A percentile compares a stretch with the other conserved stretches of the same genome.
Evolutionary conservation across 2,113 vertebrate species (phyloP).

Genomic region (Perca fluviatilis): DNA sequence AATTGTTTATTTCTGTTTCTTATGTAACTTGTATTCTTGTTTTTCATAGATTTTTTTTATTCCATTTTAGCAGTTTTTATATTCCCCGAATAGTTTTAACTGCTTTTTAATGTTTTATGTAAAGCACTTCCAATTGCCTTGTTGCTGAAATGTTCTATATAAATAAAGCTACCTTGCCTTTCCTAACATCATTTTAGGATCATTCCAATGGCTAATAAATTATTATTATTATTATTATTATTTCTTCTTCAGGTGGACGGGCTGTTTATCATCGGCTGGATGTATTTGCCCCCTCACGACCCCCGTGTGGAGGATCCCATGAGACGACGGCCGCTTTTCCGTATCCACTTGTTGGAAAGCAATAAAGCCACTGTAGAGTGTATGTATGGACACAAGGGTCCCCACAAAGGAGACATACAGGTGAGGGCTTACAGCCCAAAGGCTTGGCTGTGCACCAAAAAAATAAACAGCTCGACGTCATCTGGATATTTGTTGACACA

Average conservation of each 20-base stretch:
- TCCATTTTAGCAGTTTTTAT: no score
- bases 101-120: no score
- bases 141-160: no score
- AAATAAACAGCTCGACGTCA: neutral
- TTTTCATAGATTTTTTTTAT: no score
- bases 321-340: conserved; percentile 95
- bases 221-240: no score
- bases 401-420: conserved; percentile 97
- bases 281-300: conserved; percentile 98
- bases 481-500: neutral
- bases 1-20: no score
- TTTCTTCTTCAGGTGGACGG: conserved; percentile 90
- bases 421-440: conserved; percentile 68
- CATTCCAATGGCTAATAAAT: neutral
- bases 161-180: no score
- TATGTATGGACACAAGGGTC: conserved; percentile 98
- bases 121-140: no score
- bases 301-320: conserved; percentile 97
- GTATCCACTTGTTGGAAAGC: conserved; percentile 94
- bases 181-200: neutral
- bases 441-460: neutral
- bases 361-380: conserved; percentile 93
- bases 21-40: no score
- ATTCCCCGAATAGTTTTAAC: no score
- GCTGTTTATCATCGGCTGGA: conserved; percentile 97